Base-by-base conservation (phyloP, 2,113 vertebrate species). In the Chloropsis hardwickii region DNA sequence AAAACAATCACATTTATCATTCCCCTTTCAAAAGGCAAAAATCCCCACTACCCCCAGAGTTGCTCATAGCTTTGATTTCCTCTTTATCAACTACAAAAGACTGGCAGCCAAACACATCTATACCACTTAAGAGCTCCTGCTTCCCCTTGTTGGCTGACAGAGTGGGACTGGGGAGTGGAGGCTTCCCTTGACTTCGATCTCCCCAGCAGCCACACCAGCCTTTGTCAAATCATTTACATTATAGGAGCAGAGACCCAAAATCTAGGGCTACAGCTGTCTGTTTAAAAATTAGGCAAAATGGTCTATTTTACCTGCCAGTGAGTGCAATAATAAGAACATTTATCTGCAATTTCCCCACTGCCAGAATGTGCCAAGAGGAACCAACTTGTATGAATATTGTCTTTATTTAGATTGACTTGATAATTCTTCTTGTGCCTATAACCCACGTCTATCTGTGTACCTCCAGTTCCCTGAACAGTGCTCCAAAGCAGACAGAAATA, bases 41-140 rank as follows among this genome's bases (percentile, higher is more conserved):
- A 10, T 1, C 5, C 5, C 14, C 2, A 1, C 24, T 33, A 6
- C 20, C 15, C 44, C 65, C 29, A 11, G 33, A 54, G 15, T 0
- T 50, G 12, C 62, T 77, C 24, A 5, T 5, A 61, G 56, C 3
- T 82, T 65, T 76, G 42, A 28, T 76, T 81, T 57, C 45, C 11
- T 51, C 50, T 58, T 47, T 35, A 45, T 45, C 35, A 47, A 22
- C 39, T 35, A 5, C 2, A 11, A 64, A 37, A 9, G 6, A 45
- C 28, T 5, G 35, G 29, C 42, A 95, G 62, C 11, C 42, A 67
- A 60, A 57, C 14, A 67, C 28, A 23, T 22, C 23, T 47, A 17
- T 11, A 24, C 10, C 29, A 60, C 2, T 9, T 3, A 15, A 44
- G 12, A 62, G 28, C 21, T 37, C 18, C 40, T 11, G 23, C n/a